Base-by-base conservation (phyloP, 1,140 invertebrate species). In the Zaprionus inermis region DNA sequence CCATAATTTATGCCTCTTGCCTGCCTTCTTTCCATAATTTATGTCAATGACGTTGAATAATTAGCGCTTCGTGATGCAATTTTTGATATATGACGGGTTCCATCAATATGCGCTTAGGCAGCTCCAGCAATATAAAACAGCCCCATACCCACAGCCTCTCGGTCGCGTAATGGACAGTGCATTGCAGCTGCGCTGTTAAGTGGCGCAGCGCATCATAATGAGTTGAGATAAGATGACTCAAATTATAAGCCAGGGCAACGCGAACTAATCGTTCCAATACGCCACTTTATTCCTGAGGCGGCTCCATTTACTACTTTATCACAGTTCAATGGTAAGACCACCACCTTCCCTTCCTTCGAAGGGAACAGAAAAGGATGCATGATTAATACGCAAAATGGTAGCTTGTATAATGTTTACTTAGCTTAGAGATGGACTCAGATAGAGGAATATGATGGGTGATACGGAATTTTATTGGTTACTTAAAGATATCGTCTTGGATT, bases 31-130 rank as follows among this genome's bases (percentile, higher is more conserved):
- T 3, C n/a, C 84, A 89, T 83, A 89, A 88, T 89, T 88, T 80
- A 88, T 89, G 77, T 64, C 84, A 84, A 90, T 84, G 84, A 88
- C 84, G 80, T 88, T 89, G 84, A 89, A 88, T 89, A 88, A 88
- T 88, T 89, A 88, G 84, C 67, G 64, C 59, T 14, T 20, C 84
- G 52, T 71, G 65, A 64, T 72, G 72, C 72, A 77, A 79, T 88
- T 88, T 86, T 63, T 88, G 72, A 82, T 82, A 82, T 79, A 88
- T 88, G 76, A 57, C 72, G 64, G 65, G 76, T 58, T 81, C 52
- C 83, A 86, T 86, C 79, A 88, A 86, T 82, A 86, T 88, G 82
- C 78, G 67, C 76, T 24, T 61, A 7, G 18, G 18, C 16, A 20
- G 16, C 41, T 3, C 9, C 44, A 49, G 1, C 79, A 88, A 85